phyloP scores from a whole-genome alignment of 2,888 invertebrate genomes.

The Vandiemenella viatica region DNA sequence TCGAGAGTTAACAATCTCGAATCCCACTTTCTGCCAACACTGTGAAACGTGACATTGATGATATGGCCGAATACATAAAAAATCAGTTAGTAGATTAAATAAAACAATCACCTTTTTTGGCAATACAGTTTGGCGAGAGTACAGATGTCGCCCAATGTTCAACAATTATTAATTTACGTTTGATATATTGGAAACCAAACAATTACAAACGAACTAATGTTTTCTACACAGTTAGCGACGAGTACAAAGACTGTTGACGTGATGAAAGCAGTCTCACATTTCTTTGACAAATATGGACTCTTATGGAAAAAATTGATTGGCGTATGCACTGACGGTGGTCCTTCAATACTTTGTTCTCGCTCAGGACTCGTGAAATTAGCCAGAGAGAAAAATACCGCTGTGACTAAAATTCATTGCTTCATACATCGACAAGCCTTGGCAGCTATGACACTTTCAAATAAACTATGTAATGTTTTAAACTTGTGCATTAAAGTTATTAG shows the following conservation, averaged over 20 bases:
- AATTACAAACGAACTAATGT: slow-evolving; percentile 12
- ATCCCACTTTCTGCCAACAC: slow-evolving; percentile 17
- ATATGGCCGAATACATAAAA: slow-evolving; percentile 15
- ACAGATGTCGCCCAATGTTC: slow-evolving; percentile 19
- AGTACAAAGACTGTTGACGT: slow-evolving; percentile 14
- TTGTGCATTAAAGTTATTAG: too few species aligned
- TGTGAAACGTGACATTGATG: slow-evolving; percentile 17
- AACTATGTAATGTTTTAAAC: too few species aligned
- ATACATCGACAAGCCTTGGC: too few species aligned
- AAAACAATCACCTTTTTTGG: neutral
- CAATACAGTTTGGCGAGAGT: slow-evolving; percentile 11
- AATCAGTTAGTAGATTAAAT: neutral
- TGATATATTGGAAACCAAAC: slow-evolving; percentile 18
- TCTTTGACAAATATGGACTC: slow-evolving; percentile 12
- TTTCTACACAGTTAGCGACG: too few species aligned
- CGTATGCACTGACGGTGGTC: slow-evolving; percentile 20
- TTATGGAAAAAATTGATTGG: slow-evolving; percentile 19
- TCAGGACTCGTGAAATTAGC: too few species aligned
- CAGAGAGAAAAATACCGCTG: too few species aligned
- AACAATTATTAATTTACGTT: slow-evolving; percentile 15
- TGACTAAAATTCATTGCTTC: too few species aligned
- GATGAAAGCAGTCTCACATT: slow-evolving; percentile 9
- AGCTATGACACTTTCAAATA: too few species aligned
- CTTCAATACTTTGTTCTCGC: slow-evolving; percentile 19
- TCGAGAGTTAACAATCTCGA: slow-evolving; percentile 1